phyloP scores from a whole-genome alignment of 2,797 vertebrate species.

The Podarcis siculus region DNA sequence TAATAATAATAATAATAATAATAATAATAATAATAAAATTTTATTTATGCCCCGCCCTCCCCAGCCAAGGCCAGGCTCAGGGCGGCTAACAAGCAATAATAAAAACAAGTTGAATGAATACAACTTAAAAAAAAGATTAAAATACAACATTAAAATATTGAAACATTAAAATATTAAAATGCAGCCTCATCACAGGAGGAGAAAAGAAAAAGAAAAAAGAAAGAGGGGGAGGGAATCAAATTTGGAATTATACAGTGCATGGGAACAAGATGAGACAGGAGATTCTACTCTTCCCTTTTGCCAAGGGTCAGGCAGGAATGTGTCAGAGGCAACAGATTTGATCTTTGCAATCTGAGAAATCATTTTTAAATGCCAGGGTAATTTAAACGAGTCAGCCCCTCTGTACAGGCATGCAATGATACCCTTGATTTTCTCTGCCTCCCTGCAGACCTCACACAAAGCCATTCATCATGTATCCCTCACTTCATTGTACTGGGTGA shows the following conservation, averaged over 20 bases:
- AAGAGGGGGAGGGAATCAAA: neutral
- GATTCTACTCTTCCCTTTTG: conserved; percentile 16
- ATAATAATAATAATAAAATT: no score
- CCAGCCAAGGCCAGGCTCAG: no score
- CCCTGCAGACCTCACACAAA: conserved; percentile 25
- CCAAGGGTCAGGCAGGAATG: conserved; percentile 4
- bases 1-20: no score
- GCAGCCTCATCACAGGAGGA: no score
- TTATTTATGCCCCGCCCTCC: no score
- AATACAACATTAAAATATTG: no score
- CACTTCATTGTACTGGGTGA: conserved; percentile 41
- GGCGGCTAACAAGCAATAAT: no score
- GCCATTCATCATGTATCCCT: conserved; percentile 44
- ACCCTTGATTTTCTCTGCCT: conserved; percentile 28
- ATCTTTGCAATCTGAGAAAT: conserved; percentile 44
- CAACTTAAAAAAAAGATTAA: no score
- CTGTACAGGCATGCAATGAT: conserved; percentile 42
- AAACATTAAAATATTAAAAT: no score
- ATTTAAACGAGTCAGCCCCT: conserved; percentile 49
- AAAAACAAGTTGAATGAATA: no score
- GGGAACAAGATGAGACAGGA: neutral
- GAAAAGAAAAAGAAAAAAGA: no score
- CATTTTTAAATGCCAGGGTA: conserved; percentile 21
- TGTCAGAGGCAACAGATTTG: conserved; percentile 23
- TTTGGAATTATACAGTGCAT: conserved; percentile 36